Evolutionary conservation across 2,113 vertebrate genomes (phyloP), one percentile per base, ranked within the genome.

Genomic region (Orycteropus afer): DNA sequence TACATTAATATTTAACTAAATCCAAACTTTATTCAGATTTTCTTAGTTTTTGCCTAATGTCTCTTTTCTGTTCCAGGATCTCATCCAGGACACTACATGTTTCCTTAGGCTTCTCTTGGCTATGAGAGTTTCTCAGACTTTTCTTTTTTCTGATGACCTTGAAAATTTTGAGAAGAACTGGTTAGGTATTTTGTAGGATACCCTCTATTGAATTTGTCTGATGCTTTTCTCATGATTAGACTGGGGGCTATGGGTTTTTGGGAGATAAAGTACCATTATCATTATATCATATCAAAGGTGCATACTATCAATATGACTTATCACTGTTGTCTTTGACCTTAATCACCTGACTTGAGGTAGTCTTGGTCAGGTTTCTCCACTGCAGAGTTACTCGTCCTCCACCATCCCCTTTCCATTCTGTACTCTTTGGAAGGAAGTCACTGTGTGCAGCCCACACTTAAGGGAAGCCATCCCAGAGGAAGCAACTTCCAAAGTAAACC

Each of bases 141-240:
- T 61, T 57, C 57, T 90, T 94, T 13, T 71, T 91, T 93, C 93
- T 78, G 10, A 59, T 87, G n/a, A 90, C 59, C 53, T 93, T 92
- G 61, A 65, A 53, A 61, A 61, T 88, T 61, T 63, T 77, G 83
- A 65, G n/a, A 73, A 71, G 76, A 47, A 18, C 12, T 73, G 57
- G 65, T 25, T 49, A 69, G n/a, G 27, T 59, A 45, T 74, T 80
- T 73, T 87, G 23, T 86, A 86, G 76, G 55, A 82, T 89, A 42
- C 29, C 82, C 18, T 83, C 29, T 65, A 11, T 9, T 83, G 47
- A 93, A 86, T 91, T 91, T 74, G 37, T 76, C n/a, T 79, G 42
- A 22, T 80, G 89, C 9, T 77, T 9, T 84, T 89, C 63, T 61
- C 34, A 45, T 78, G 42, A 49, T 81, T 53, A 90, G 57, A 20